phyloP scores from a whole-genome alignment of 2,797 vertebrate species.

The Gymnocypris eckloni region DNA sequence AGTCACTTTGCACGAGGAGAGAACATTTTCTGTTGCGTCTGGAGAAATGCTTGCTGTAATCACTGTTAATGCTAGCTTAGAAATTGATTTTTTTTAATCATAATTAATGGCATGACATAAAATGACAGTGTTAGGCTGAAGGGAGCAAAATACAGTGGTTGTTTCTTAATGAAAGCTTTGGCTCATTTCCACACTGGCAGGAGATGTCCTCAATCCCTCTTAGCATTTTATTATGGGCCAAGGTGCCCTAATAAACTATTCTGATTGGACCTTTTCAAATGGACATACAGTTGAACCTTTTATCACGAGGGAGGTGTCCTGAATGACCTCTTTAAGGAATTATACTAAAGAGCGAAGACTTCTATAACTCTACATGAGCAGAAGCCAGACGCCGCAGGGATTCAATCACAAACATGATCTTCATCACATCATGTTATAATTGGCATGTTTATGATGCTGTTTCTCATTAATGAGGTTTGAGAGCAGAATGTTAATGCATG shows the following conservation, averaged over 20 bases:
- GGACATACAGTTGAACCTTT: constrained; percentile 37
- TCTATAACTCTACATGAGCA: not conserved
- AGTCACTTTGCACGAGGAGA: constrained; percentile 10
- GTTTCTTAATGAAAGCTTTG: constrained; percentile 54
- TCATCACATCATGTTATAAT: constrained; percentile 15
- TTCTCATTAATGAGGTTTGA: constrained; percentile 26
- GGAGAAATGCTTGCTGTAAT: constrained; percentile 5
- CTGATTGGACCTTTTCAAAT: constrained; percentile 47
- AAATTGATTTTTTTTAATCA: not conserved
- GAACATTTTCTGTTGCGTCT: not conserved
- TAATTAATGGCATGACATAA: constrained; percentile 19
- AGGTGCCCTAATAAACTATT: constrained; percentile 60
- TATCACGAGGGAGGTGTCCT: not conserved
- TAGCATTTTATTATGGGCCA: constrained; percentile 50
- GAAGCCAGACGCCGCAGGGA: not conserved
- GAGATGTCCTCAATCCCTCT: constrained; percentile 45
- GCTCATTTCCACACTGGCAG: constrained; percentile 50
- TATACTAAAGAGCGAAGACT: not conserved
- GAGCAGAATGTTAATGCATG: constrained; percentile 17
- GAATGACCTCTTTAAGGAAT: constrained; percentile 16
- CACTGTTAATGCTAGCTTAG: constrained; percentile 2
- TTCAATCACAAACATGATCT: not conserved
- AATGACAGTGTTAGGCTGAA: constrained; percentile 12
- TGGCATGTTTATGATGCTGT: constrained; percentile 5
- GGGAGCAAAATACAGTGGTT: constrained; percentile 21